Percentiles rank a stretch among this genome's conserved stretches.
phyloP scores from a whole-genome alignment of 2,888 invertebrate genomes.

The Mimumesa dahlbomi region DNA sequence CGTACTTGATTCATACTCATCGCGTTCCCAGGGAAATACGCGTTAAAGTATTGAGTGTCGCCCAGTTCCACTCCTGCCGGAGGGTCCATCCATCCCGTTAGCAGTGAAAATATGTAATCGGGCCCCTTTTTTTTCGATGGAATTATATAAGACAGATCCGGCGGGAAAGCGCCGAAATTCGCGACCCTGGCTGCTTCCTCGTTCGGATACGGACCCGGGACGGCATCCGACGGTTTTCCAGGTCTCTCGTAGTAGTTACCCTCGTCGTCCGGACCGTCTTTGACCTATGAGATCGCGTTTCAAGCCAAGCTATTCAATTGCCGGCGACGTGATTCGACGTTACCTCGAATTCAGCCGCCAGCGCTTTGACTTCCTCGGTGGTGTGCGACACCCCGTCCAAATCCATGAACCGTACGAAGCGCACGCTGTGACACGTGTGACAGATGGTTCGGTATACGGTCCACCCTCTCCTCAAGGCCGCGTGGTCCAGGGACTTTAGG shows the following conservation, averaged over 20 bases:
- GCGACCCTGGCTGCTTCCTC: constrained; percentile 97
- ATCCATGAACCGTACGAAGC: constrained; percentile 94
- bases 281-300: constrained; percentile 81
- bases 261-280: constrained; percentile 91
- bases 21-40: constrained; percentile 98
- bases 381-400: constrained; percentile 93
- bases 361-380: constrained; percentile 95
- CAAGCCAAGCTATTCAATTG: background rate
- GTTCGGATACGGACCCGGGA: constrained; percentile 96
- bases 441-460: constrained; percentile 99
- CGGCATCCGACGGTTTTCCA: constrained; percentile 93
- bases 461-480: constrained; percentile 91
- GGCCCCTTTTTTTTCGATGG: constrained; percentile 93
- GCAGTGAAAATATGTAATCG: constrained; percentile 95
- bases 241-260: constrained; percentile 95
- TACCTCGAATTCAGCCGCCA: constrained; percentile 91
- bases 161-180: constrained; percentile 97
- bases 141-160: constrained; percentile 94
- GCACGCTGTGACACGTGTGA: constrained; percentile 97
- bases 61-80: constrained; percentile 92
- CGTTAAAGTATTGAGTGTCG: constrained; percentile 97
- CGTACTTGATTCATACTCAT: constrained; percentile 93
- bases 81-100: constrained; percentile 96
- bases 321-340: background rate
- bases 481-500: constrained; percentile 91